These are phyloP conservation scores for Diphyllodes magnificus DNA, from an alignment of 2,113 vertebrate species.

Conservation along the genomic window DNA sequence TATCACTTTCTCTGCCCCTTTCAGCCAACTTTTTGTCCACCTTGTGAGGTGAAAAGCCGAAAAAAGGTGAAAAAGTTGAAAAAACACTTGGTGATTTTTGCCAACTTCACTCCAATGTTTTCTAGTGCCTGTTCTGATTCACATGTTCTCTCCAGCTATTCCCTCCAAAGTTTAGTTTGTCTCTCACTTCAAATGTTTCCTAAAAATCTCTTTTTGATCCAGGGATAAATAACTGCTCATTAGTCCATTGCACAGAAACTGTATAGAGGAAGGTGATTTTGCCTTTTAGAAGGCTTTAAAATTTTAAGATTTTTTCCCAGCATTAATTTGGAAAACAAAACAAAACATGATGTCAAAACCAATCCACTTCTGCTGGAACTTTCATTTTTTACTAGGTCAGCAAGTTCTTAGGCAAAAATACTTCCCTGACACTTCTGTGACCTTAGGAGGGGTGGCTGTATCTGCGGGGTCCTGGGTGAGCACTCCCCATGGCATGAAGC, in stretches of 20 bases:
- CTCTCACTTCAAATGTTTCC: neutral
- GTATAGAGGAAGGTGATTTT: neutral
- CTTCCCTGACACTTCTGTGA: neutral
- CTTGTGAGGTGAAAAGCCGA: neutral
- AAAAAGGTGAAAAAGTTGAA: neutral
- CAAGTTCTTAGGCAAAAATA: neutral
- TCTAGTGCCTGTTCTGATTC: neutral
- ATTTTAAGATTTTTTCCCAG: neutral
- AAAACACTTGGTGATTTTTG: neutral
- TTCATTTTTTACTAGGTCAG: neutral
- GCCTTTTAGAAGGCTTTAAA: neutral
- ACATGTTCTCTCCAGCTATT: fast-evolving
- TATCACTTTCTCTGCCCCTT: neutral
- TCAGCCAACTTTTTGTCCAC: neutral
- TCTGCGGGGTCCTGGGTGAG: neutral
- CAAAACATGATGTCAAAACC: neutral
- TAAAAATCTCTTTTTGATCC: neutral
- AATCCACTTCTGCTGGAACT: neutral
- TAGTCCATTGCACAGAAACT: neutral
- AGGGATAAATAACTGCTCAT: neutral
- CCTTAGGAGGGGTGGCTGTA: neutral
- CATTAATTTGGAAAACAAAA: neutral
- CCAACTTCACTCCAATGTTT: neutral
- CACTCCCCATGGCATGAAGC: fast-evolving
- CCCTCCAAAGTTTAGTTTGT: neutral